Percentiles rank a stretch among this genome's conserved stretches.
Evolutionary conservation across 2,113 vertebrate genomes (phyloP).

Genomic region (Trachemys scripta): DNA sequence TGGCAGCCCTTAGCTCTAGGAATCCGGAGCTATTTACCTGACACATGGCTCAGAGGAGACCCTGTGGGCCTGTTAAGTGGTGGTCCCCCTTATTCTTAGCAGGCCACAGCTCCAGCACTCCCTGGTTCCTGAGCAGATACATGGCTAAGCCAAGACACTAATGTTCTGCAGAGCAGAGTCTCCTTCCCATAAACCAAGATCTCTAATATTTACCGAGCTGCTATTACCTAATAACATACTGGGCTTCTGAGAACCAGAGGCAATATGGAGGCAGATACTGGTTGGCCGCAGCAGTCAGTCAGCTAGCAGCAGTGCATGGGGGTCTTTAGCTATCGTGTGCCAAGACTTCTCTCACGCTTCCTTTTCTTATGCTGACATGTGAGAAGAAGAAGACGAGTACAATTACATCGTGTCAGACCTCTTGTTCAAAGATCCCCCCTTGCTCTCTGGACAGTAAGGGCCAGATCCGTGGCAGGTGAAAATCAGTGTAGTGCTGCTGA

Average conservation of each 20-base stretch:
- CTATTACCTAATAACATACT: background rate
- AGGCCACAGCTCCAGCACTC: background rate
- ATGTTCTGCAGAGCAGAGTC: background rate
- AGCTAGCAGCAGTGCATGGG: background rate
- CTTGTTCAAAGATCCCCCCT: too few species aligned
- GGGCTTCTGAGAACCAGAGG: background rate
- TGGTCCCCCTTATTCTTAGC: background rate
- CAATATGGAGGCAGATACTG: background rate
- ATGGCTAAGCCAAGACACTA: background rate
- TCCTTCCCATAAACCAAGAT: background rate
- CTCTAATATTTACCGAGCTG: background rate
- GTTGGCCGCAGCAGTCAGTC: background rate
- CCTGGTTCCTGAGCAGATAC: background rate
- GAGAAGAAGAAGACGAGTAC: background rate
- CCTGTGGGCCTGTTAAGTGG: background rate
- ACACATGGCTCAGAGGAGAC: background rate
- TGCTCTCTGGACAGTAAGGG: too few species aligned
- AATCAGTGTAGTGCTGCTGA: background rate
- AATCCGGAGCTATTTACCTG: conserved; percentile 1
- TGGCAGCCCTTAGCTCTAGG: conserved; percentile 1
- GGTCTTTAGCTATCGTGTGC: too few species aligned
- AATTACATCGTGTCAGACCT: background rate
- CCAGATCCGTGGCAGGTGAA: background rate
- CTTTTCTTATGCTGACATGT: background rate
- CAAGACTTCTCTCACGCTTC: background rate